Evolutionary conservation across 2,797 vertebrate species (phyloP).

Genomic region (Cirrhinus mrigala): DNA sequence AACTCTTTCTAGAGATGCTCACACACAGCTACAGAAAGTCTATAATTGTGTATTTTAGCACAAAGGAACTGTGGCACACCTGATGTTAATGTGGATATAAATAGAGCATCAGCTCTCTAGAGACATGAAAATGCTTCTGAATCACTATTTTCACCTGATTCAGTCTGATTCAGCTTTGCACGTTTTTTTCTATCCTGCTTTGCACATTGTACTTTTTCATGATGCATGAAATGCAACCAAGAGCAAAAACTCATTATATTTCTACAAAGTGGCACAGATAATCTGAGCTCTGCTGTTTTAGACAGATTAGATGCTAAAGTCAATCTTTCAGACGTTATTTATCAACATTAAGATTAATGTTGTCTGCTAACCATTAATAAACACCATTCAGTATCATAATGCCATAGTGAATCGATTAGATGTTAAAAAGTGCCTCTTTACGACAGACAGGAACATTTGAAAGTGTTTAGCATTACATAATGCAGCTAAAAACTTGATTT

Average conservation of each 20-base stretch:
- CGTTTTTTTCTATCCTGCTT: background rate
- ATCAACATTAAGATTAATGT: background rate
- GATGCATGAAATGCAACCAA: background rate
- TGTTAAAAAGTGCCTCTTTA: too few species aligned
- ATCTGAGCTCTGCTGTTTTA: background rate
- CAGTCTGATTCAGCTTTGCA: background rate
- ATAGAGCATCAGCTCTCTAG: conserved; percentile 3
- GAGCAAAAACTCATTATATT: background rate
- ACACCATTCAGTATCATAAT: too few species aligned
- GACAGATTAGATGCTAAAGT: background rate
- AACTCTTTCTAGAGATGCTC: background rate
- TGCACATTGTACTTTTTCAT: background rate
- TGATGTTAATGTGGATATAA: background rate
- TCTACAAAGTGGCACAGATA: background rate
- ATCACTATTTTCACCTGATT: background rate
- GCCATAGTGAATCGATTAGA: too few species aligned
- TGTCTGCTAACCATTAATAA: background rate
- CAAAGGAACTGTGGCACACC: background rate
- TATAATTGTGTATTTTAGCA: background rate
- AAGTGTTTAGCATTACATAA: background rate
- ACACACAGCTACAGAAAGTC: background rate
- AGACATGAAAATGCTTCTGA: background rate
- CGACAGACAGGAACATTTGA: too few species aligned
- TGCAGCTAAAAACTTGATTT: background rate
- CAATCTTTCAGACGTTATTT: background rate